Evolutionary conservation across 92 coral and sea anemone genomes (phyloP).

Genomic region (Siderastrea radians): DNA sequence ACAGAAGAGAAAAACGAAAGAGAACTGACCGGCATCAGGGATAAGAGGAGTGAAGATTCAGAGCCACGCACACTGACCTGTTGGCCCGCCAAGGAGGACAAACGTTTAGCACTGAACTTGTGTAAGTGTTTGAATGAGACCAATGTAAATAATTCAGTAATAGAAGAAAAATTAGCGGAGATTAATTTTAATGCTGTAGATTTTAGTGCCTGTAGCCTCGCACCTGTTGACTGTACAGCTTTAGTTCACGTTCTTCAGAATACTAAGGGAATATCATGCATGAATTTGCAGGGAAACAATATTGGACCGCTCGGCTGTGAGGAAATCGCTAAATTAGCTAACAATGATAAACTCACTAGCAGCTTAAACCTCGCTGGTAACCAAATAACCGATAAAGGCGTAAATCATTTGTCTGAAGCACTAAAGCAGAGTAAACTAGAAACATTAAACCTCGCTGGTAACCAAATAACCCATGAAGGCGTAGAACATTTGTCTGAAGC

Average conservation of each 20-base stretch:
- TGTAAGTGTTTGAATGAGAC: not conserved
- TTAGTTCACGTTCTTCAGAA: not conserved
- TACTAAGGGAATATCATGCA: not conserved
- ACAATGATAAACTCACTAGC: not conserved
- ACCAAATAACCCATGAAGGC: not conserved
- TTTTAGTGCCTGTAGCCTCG: not conserved
- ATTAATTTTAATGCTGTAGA: conserved; percentile 17
- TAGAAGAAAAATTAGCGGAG: not conserved
- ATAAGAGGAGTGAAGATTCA: no score
- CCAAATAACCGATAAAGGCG: no score
- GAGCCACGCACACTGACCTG: no score
- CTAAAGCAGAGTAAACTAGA: not conserved
- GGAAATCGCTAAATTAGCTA: not conserved
- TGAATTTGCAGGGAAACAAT: not conserved
- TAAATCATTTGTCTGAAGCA: no score
- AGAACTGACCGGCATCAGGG: no score
- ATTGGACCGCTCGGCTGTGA: conserved; percentile 10
- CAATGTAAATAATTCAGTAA: not conserved
- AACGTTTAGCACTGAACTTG: not conserved
- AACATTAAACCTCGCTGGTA: not conserved
- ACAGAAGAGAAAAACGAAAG: no score
- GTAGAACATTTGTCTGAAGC: not conserved
- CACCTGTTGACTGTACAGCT: conserved; percentile 15
- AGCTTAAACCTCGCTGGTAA: no score
- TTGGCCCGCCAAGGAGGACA: no score